phyloP scores from a whole-genome alignment of 2,113 vertebrate species.

The Peucedramus taeniatus region DNA sequence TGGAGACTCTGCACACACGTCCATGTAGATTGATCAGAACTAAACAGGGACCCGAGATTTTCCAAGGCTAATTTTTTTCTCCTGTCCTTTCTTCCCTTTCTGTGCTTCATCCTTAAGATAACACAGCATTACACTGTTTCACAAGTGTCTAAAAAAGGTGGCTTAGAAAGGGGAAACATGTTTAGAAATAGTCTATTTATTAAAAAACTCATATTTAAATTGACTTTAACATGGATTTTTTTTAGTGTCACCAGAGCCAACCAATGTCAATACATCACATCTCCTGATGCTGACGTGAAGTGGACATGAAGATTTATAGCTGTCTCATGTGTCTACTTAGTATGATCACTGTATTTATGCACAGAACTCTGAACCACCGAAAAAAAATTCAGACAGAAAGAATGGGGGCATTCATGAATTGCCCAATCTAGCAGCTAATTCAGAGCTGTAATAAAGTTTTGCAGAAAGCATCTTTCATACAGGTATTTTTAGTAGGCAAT shows the following conservation, averaged over 20 bases:
- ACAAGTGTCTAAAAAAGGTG: background rate
- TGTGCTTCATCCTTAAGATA: background rate
- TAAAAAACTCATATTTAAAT: background rate
- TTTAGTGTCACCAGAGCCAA: background rate
- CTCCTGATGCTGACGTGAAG: background rate
- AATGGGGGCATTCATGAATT: fast-evolving
- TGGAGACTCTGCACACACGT: background rate
- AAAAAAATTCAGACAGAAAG: background rate
- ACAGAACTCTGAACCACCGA: background rate
- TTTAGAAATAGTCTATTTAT: background rate
- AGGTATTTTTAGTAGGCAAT: background rate
- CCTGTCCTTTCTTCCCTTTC: background rate
- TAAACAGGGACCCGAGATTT: background rate
- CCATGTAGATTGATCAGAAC: background rate
- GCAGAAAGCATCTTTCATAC: fast-evolving
- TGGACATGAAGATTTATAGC: background rate
- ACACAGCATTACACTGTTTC: background rate
- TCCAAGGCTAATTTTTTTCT: background rate
- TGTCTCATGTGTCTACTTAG: background rate
- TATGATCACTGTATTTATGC: background rate
- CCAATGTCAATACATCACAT: background rate
- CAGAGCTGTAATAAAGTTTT: background rate
- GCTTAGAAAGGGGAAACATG: background rate
- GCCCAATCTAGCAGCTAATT: background rate
- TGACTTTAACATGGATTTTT: background rate